These are phyloP conservation scores for Pedicia rivosa DNA, from an alignment of 2,888 invertebrate species.

Conservation along the genomic window DNA sequence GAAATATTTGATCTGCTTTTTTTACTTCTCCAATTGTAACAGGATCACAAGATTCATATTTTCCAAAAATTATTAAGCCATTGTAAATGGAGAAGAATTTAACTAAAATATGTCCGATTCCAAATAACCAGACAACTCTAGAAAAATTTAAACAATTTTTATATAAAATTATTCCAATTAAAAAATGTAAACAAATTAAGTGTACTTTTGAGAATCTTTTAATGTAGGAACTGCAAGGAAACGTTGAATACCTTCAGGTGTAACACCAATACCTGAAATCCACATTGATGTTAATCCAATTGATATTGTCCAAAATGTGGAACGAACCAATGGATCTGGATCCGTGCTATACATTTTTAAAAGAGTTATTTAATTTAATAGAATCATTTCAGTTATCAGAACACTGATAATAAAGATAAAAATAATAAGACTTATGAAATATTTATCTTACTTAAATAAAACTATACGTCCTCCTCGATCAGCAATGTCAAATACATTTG, in stretches of 20 bases:
- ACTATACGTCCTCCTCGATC: conserved; percentile 38
- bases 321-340: conserved; percentile 39
- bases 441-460: conserved; percentile 46
- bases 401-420: too few relatives aligned
- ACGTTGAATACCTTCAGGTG: conserved; percentile 42
- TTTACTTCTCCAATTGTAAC: conserved; percentile 37
- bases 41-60: conserved; percentile 49
- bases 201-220: conserved; percentile 32
- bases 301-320: conserved; percentile 41
- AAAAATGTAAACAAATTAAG: conserved; percentile 9
- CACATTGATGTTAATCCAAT: conserved; percentile 35
- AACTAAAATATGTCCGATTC: conserved; percentile 37
- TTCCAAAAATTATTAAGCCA: conserved; percentile 44
- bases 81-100: conserved; percentile 39
- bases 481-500: conserved; percentile 39
- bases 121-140: conserved; percentile 13
- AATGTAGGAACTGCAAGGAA: conserved; percentile 42
- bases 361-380: conserved; percentile 12
- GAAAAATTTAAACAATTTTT: too few relatives aligned
- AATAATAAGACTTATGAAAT: too few relatives aligned
- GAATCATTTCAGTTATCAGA: too few relatives aligned
- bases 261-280: conserved; percentile 37
- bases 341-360: conserved; percentile 37
- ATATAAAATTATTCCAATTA: background rate
- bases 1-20: conserved; percentile 44